Evolutionary conservation across 1,140 invertebrate genomes (phyloP).

Genomic region (Drosophila insularis): DNA sequence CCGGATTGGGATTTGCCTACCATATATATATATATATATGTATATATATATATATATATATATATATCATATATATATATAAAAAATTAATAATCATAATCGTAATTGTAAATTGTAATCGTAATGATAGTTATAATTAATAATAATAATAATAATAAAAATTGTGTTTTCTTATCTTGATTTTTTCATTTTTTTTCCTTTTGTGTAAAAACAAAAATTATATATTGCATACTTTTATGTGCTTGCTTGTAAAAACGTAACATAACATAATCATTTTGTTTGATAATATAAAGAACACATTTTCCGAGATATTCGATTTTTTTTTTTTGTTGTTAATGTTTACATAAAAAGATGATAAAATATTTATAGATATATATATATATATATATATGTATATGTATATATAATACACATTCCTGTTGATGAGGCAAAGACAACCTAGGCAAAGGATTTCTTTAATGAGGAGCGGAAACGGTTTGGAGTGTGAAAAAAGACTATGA

Average conservation of each 20-base stretch:
- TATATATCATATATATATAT: slow-evolving; percentile 52
- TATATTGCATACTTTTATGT: slow-evolving; percentile 62
- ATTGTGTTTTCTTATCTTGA: slow-evolving; percentile 11
- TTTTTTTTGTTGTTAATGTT: slow-evolving; percentile 29
- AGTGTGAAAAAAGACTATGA: neutral
- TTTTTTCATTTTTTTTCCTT: slow-evolving; percentile 28
- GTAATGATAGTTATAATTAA: slow-evolving; percentile 8
- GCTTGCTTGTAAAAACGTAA: slow-evolving; percentile 41
- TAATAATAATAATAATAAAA: slow-evolving; percentile 27
- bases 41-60: slow-evolving; percentile 45
- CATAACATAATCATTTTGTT: slow-evolving; percentile 27
- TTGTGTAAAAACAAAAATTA: slow-evolving; percentile 35
- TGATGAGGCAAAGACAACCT: slow-evolving; percentile 70
- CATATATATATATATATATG: slow-evolving; percentile 41
- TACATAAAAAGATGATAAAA: slow-evolving; percentile 54
- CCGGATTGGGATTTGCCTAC: slow-evolving; percentile 74
- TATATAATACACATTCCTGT: slow-evolving; percentile 70
- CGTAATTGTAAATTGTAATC: slow-evolving; percentile 10
- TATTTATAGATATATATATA: slow-evolving; percentile 36
- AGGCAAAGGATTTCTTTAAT: slow-evolving; percentile 48
- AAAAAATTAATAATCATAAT: slow-evolving; percentile 36
- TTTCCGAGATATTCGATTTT: slow-evolving; percentile 79
- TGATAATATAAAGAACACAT: slow-evolving; percentile 68
- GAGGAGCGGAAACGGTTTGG: neutral
- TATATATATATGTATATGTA: slow-evolving; percentile 61